Conservation (phyloP, 2,888 invertebrate species). For the Ormyrus labotus region DNA sequence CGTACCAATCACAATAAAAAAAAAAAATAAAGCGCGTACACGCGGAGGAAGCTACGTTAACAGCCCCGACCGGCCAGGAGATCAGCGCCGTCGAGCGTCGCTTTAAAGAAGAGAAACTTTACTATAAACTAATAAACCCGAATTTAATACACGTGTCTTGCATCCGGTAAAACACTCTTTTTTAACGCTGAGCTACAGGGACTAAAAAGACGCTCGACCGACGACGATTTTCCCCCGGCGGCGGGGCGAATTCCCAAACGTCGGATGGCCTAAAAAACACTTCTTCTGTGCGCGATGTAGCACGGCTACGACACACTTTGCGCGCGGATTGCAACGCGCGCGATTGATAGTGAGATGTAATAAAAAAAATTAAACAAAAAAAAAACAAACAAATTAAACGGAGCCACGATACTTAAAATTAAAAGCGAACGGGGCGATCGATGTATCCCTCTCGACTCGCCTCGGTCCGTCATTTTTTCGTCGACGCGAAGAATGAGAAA, state of each 20-base stretch:
- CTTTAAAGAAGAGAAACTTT: background rate
- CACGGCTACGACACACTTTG: background rate
- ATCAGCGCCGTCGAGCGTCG: background rate
- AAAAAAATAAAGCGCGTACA: constrained; percentile 11
- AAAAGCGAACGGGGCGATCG: background rate
- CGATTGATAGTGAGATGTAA: constrained; percentile 45
- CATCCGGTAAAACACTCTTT: constrained; percentile 11
- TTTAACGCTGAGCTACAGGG: background rate
- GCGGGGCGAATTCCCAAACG: too few relatives aligned
- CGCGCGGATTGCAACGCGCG: constrained; percentile 26
- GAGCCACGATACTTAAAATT: background rate
- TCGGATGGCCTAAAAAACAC: constrained; percentile 49
- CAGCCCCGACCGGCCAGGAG: background rate
- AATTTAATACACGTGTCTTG: constrained; percentile 18
- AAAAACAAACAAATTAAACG: constrained; percentile 1
- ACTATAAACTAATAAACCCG: constrained; percentile 8
- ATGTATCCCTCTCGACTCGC: too few relatives aligned
- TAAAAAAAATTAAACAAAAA: constrained; percentile 45
- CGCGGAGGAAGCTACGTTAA: constrained; percentile 5
- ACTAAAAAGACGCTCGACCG: too few relatives aligned
- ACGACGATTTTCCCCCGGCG: too few relatives aligned
- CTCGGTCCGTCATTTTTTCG: background rate
- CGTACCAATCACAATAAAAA: background rate
- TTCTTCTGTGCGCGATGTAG: constrained; percentile 31
- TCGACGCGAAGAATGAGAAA: background rate